Base-by-base conservation (phyloP, 2,797 vertebrate genomes). In the Cetoscarus ocellatus region DNA sequence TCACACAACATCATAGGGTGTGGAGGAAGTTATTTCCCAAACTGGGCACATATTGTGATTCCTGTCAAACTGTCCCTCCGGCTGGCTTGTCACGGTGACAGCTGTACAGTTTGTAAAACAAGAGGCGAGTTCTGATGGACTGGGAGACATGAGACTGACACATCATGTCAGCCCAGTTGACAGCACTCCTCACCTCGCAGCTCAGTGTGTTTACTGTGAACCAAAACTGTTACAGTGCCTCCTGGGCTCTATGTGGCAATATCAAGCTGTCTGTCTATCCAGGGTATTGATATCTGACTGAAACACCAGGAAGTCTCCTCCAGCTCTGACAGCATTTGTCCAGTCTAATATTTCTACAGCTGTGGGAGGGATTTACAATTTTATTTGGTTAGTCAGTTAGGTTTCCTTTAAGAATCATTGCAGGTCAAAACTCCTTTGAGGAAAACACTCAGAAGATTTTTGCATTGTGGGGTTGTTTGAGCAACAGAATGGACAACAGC, bases 1-100 rank as follows among this genome's bases (percentile, higher is more conserved):
- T 83, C 86, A 82, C 86, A 85, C 73, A 87, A 79, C 57, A 76
- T 79, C 61, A 64, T 73, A 69, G 39, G 1, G 82, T 68, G 78
- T 65, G 62, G 77, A 76, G 79, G 76, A 85, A 83, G 79, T 73
- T 61, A 39, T 85, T 79, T 79, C 66, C 79, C 66, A 70, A 76
- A 85, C 64, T 61, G 67, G 85, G 45, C 75, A 76, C 68, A 66
- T 18, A 74, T 61, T 73, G 45, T 53, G 39, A 80, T 76, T 73
- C 63, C 50, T 67, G 79, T 63, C 58, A 77, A 75, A 77, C 49
- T 56, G 52, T 85, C 57, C 49, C 8, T 77, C 52, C 64, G 50
- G 74, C 63, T 57, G 53, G 65, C 15, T 40, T 47, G 70, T 73
- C 67, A 47, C 56, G 67, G 39, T 61, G 61, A 79, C 45, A 53